phyloP scores from a whole-genome alignment of 2,797 vertebrate genomes.

The Psittacula echo region DNA sequence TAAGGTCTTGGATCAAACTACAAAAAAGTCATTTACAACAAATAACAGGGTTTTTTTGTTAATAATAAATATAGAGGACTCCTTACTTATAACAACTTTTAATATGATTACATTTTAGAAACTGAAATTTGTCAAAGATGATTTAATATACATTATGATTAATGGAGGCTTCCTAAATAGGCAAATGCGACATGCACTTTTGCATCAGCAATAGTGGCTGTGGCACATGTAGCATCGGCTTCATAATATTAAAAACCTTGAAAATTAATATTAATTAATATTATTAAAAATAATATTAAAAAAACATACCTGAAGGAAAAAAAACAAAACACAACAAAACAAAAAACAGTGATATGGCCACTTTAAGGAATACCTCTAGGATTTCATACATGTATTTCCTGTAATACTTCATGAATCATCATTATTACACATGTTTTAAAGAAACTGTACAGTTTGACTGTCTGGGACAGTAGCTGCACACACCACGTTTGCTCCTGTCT shows the following conservation, averaged over 20 bases:
- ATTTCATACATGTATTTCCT: background rate
- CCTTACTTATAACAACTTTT: background rate
- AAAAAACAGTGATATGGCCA: rapidly evolving
- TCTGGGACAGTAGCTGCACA: background rate
- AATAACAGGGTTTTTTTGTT: background rate
- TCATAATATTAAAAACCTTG: background rate
- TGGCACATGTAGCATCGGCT: rapidly evolving
- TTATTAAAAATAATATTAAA: background rate
- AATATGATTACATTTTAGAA: background rate
- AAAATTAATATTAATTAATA: too few species aligned
- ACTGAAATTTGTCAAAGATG: background rate
- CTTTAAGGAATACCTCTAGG: background rate
- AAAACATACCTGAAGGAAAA: background rate
- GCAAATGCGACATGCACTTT: background rate
- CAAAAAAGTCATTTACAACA: background rate
- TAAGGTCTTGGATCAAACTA: background rate
- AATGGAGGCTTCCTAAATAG: background rate
- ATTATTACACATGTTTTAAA: background rate
- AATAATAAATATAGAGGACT: background rate
- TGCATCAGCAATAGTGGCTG: background rate
- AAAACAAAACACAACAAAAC: background rate
- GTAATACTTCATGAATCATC: background rate
- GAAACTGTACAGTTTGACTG: background rate
- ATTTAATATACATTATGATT: background rate
- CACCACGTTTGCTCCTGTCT: background rate